Conservation (phyloP, 2,113 vertebrate species). For the Microcebus jonahi region DNA sequence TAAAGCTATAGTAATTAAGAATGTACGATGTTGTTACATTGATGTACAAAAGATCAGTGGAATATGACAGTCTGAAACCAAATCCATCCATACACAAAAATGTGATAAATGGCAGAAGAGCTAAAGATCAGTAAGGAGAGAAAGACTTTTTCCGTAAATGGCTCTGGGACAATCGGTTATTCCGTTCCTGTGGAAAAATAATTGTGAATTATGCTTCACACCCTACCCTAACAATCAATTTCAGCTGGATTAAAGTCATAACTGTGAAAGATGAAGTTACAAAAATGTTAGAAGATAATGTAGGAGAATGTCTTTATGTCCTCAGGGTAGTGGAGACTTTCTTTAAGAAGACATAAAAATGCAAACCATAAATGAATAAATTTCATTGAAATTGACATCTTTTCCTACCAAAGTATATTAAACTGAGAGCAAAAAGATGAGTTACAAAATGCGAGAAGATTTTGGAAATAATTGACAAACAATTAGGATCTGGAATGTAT, state of each 20-base stretch:
- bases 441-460: neutral
- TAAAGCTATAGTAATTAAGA: rapidly evolving
- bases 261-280: neutral
- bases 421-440: neutral
- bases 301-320: too few relatives aligned
- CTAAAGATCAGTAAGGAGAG: neutral
- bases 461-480: neutral
- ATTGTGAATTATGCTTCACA: neutral
- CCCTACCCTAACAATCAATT: neutral
- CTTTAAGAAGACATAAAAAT: neutral
- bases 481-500: neutral
- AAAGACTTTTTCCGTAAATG: neutral
- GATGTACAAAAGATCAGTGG: neutral
- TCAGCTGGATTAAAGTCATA: neutral
- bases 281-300: neutral
- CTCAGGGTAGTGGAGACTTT: neutral
- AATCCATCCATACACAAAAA: rapidly evolving
- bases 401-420: neutral
- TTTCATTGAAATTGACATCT: neutral
- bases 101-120: rapidly evolving
- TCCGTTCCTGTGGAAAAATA: neutral
- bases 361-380: neutral
- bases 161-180: neutral
- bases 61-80: neutral
- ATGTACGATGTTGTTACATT: rapidly evolving